Conservation (phyloP, 2,113 vertebrate species). For the Megalops atlanticus region DNA sequence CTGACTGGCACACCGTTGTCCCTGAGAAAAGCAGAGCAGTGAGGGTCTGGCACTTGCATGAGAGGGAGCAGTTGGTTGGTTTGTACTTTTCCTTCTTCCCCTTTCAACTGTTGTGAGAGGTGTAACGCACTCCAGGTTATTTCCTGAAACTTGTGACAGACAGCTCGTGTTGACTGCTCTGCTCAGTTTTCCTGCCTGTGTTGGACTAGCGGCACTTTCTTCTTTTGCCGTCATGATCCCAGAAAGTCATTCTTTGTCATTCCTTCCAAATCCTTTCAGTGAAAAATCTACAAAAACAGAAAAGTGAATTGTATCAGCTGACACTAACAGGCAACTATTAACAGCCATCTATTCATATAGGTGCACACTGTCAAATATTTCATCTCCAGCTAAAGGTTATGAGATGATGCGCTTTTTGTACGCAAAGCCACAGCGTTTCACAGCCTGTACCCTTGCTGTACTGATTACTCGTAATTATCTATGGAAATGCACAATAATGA, state of each 20-base stretch:
- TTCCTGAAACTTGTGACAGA: not conserved
- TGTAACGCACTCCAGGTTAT: not conserved
- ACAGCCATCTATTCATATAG: not conserved
- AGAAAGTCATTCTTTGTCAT: too few relatives aligned
- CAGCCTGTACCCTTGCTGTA: not conserved
- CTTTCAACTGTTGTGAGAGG: not conserved
- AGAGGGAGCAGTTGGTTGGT: not conserved
- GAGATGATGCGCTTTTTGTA: not conserved
- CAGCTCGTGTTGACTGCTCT: not conserved
- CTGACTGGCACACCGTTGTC: not conserved
- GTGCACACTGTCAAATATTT: too few relatives aligned
- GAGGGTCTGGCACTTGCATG: not conserved
- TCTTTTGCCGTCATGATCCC: not conserved
- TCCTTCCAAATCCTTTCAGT: too few relatives aligned
- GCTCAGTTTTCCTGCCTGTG: too few relatives aligned
- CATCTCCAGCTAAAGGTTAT: not conserved
- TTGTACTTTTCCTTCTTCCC: not conserved
- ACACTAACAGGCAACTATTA: not conserved
- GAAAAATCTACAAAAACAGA: not conserved
- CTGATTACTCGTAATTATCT: not conserved
- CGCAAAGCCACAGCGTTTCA: too few relatives aligned
- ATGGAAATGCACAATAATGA: constrained; percentile 3
- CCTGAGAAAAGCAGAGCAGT: not conserved
- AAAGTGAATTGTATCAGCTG: too few relatives aligned
- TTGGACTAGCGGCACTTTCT: too few relatives aligned